Evolutionary conservation across 1,140 invertebrate species (phyloP).

Genomic region (Zaprionus gabonicus): DNA sequence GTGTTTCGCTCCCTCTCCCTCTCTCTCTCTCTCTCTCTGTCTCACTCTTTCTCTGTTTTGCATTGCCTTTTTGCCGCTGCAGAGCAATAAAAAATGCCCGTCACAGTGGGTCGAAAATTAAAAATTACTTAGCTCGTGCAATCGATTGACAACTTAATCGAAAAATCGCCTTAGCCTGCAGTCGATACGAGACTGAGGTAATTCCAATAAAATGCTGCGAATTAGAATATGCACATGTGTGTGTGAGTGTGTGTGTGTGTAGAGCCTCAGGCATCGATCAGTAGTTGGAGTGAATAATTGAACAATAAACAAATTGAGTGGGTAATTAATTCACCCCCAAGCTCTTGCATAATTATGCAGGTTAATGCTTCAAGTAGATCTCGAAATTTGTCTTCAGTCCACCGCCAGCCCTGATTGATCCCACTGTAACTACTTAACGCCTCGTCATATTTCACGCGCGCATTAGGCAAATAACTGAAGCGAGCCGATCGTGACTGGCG

Average conservation of each 20-base stretch:
- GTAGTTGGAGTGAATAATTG: slow-evolving; percentile 1
- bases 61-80: slow-evolving; percentile 12
- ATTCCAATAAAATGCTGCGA: neutral
- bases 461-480: slow-evolving; percentile 70
- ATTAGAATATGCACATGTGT: neutral
- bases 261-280: neutral
- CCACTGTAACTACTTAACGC: slow-evolving; percentile 81
- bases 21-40: slow-evolving; percentile 20
- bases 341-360: neutral
- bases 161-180: slow-evolving; percentile 8
- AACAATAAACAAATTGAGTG: slow-evolving; percentile 3
- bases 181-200: neutral
- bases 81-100: slow-evolving; percentile 25
- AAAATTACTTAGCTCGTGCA: slow-evolving; percentile 22
- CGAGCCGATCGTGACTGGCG: slow-evolving; percentile 76
- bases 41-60: neutral
- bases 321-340: neutral
- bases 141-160: slow-evolving; percentile 34
- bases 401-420: neutral
- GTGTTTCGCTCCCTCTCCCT: neutral
- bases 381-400: neutral
- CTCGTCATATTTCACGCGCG: slow-evolving; percentile 74
- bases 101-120: slow-evolving; percentile 52
- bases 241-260: neutral
- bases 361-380: neutral